These are phyloP conservation scores for Uria lomvia DNA, from an alignment of 2,113 vertebrate genomes.

Conservation along the genomic window DNA sequence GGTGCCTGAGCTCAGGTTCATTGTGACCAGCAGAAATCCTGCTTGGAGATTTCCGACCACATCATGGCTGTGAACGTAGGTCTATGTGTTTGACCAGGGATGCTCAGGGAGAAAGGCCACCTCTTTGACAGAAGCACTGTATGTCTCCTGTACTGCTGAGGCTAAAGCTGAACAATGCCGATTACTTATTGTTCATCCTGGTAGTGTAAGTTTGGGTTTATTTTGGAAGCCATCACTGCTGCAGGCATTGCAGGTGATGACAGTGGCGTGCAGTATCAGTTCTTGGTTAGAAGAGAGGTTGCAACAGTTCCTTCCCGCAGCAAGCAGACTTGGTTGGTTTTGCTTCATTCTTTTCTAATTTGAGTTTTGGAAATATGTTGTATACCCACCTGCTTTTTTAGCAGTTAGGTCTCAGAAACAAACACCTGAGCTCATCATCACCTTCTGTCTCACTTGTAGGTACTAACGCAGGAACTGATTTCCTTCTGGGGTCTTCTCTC, in stretches of 20 bases:
- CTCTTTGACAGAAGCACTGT: not conserved
- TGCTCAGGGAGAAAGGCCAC: not conserved
- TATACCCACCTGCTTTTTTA: not conserved
- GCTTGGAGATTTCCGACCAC: not conserved
- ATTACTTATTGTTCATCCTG: not conserved
- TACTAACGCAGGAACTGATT: not conserved
- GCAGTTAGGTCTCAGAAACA: not conserved
- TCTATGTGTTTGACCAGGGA: not conserved
- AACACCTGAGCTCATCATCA: not conserved
- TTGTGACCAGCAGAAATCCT: not conserved
- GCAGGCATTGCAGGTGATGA: not conserved
- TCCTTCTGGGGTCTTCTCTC: not conserved
- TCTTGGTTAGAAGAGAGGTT: not conserved
- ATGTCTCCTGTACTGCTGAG: not conserved
- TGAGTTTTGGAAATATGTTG: not conserved
- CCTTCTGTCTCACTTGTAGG: not conserved
- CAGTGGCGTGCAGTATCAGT: not conserved
- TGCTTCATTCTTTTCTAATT: not conserved
- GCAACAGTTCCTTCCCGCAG: not conserved
- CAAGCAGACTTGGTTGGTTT: not conserved
- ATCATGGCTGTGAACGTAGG: not conserved
- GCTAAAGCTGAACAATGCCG: not conserved
- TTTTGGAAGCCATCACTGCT: not conserved
- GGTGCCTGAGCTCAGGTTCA: not conserved
- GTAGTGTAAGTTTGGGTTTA: not conserved